Percentiles rank a stretch among this genome's conserved stretches.
phyloP scores from a whole-genome alignment of 2,888 invertebrate genomes.

The Eremobia ochroleuca region DNA sequence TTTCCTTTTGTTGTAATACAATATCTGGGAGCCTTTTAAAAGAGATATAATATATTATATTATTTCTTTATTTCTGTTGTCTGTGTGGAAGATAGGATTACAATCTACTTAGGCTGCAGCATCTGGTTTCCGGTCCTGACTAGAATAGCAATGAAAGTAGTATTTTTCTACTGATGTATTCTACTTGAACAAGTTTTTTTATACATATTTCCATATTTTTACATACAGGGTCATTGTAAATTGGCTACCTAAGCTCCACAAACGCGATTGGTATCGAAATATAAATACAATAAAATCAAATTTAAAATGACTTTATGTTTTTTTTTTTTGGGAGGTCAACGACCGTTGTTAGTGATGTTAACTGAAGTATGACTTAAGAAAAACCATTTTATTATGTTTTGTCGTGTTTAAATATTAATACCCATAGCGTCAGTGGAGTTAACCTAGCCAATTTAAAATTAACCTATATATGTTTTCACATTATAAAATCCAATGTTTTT shows the following conservation, averaged over 20 bases:
- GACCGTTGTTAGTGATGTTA: background rate
- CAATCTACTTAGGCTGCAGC: constrained; percentile 41
- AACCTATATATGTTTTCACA: background rate
- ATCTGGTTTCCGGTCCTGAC: constrained; percentile 28
- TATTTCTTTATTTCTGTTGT: constrained; percentile 22
- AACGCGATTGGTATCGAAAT: background rate
- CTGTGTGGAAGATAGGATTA: constrained; percentile 33
- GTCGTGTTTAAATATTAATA: background rate
- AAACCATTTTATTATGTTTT: background rate
- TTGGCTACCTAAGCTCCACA: background rate
- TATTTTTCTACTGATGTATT: background rate
- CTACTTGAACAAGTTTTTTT: background rate
- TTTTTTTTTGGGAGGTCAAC: background rate
- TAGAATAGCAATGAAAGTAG: background rate
- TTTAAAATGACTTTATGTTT: background rate
- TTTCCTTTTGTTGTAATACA: constrained; percentile 56
- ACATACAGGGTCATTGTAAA: background rate
- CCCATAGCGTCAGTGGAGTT: no score
- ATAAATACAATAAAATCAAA: background rate
- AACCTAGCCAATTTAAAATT: background rate
- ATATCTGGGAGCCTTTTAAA: constrained; percentile 30
- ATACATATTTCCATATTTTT: background rate
- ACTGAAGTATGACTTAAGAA: no score
- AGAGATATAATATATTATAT: constrained; percentile 10
- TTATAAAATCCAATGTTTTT: background rate